Conservation (phyloP, 1,140 invertebrate species). For the Alviniconcha marisindica region DNA sequence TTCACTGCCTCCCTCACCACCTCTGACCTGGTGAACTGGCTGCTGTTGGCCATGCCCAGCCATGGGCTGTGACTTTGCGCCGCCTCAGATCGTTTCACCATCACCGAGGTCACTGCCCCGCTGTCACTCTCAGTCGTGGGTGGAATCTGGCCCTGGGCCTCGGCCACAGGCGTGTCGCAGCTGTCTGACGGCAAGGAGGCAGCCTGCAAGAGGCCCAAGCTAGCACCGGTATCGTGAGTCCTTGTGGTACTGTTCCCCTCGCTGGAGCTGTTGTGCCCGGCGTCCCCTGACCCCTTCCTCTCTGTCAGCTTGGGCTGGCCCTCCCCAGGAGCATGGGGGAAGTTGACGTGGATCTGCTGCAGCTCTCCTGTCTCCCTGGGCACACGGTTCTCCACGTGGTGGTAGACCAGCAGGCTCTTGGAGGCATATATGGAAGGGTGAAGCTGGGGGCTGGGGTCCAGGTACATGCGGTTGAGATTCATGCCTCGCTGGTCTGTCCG, state of each 20-base stretch:
- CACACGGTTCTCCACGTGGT: slow-evolving; percentile 71
- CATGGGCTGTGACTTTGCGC: not conserved
- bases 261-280: slow-evolving; percentile 9
- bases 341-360: slow-evolving; percentile 58
- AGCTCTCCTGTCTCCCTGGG: slow-evolving; percentile 49
- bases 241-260: slow-evolving; percentile 10
- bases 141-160: not conserved
- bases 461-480: slow-evolving; percentile 76
- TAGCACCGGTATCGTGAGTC: slow-evolving; percentile 21
- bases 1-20: slow-evolving; percentile 42
- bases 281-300: not conserved
- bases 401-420: slow-evolving; percentile 75
- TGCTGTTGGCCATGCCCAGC: slow-evolving; percentile 13
- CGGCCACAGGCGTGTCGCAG: not conserved
- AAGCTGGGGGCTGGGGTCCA: slow-evolving; percentile 71
- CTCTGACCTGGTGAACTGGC: slow-evolving; percentile 6
- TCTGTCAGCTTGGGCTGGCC: not conserved
- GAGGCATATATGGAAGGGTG: slow-evolving; percentile 77
- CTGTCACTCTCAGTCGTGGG: not conserved
- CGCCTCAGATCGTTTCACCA: not conserved
- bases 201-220: not conserved
- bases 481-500: slow-evolving; percentile 87
- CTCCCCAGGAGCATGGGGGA: slow-evolving; percentile 46
- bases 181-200: not conserved
- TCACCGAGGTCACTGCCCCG: not conserved